Base-by-base conservation (phyloP, 2,888 invertebrate species). In the Ypsolopha sequella region DNA sequence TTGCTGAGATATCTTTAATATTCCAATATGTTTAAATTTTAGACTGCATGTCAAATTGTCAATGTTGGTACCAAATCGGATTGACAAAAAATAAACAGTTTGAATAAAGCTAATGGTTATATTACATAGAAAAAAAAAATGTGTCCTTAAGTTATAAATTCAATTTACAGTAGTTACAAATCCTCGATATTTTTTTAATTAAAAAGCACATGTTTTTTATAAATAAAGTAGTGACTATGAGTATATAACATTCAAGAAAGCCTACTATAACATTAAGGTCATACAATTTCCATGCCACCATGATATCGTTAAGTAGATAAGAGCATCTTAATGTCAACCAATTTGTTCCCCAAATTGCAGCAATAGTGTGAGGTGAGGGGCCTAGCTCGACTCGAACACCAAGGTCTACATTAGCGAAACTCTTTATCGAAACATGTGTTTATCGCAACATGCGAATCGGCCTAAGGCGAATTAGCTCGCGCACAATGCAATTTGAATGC, bases 401-500 rank as follows among this genome's bases (percentile, higher is more conserved):
- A 58, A 62, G 58, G 64, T 62, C 51, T 62, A 72, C 73, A 73
- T 75, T 70, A 74, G 72, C 70, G 76, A 73, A 73, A 71, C 72
- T 73, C 70, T 76, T 80, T 80, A 82, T 81, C 78, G 81, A 73
- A 82, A 77, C 84, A 85, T 84, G 75, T 84, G 84, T 85, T 85
- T 84, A 86, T 84, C 84, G 84, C 75, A 77, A 80, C 80, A 76
- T 77, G 80, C 79, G 80, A 80, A 85, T 85, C 85, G 74, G 80
- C 81, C 82, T 84, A 80, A 82, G 79, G 81, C 82, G 84, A 85
- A 85, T 86, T 85, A 86, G 85, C 82, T 86, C 81, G 82, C 85
- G 84, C 84, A 86, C 85, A 85, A 86, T 86, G 86, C 86, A 86
- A 86, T 86, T 86, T 85, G 84, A 85, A 85, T 85, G 86, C 84